Evolutionary conservation across 2,797 vertebrate species (phyloP).

Genomic region (Spondyliosoma cantharus): DNA sequence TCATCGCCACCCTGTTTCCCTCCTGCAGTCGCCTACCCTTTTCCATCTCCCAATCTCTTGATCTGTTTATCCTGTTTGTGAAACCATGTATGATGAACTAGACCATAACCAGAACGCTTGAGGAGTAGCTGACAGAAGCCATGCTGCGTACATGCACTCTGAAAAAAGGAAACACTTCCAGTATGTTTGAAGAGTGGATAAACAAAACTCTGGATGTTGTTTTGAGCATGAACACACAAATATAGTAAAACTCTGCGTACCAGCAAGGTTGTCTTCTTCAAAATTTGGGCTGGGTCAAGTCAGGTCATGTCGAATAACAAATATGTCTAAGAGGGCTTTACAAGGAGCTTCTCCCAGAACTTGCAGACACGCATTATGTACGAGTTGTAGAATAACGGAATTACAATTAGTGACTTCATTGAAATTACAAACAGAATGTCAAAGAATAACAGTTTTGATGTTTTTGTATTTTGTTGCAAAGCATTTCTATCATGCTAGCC

Average conservation of each 20-base stretch:
- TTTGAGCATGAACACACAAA: slow-evolving; percentile 6
- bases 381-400: not conserved
- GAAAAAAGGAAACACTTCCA: not conserved
- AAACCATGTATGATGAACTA: slow-evolving; percentile 27
- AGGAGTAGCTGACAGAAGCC: not conserved
- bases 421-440: no score
- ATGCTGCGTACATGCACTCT: not conserved
- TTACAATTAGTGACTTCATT: not conserved
- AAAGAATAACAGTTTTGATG: no score
- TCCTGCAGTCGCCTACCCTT: slow-evolving; percentile 28
- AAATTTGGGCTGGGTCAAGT: not conserved
- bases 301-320: not conserved
- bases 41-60: slow-evolving; percentile 57
- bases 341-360: not conserved
- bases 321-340: not conserved
- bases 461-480: no score
- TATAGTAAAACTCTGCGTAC: not conserved
- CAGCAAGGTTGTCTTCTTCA: not conserved
- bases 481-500: no score
- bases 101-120: not conserved
- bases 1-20: slow-evolving; percentile 24
- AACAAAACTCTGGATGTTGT: slow-evolving; percentile 14
- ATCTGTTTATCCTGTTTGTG: slow-evolving; percentile 60
- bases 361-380: not conserved
- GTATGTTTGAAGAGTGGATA: not conserved